Evolutionary conservation across 1,140 invertebrate genomes (phyloP), one percentile per base, ranked within the genome.

Genomic region (Ceratosolen fusciceps): DNA sequence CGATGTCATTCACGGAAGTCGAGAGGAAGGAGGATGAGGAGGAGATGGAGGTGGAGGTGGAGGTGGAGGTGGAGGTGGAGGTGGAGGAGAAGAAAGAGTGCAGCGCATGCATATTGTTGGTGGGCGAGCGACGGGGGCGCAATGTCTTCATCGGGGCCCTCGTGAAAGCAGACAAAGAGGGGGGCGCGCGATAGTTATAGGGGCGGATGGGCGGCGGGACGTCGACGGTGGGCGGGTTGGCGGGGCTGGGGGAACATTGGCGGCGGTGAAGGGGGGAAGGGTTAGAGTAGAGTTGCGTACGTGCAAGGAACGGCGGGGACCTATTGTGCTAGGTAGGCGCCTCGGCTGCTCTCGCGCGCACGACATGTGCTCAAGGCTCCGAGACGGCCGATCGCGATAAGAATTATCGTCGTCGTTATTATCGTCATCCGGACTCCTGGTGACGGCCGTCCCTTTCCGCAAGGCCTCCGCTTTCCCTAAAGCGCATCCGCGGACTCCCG

Each of bases 61-160:
- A n/a, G n/a, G n/a, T n/a, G n/a, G n/a, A n/a, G n/a, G n/a, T n/a
- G n/a, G n/a, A n/a, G n/a, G n/a, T n/a, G n/a, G n/a, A n/a, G n/a
- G n/a, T n/a, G n/a, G n/a, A n/a, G 39, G 12, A 39, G 34, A 39
- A 21, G 26, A 74, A 14, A n/a, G 34, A 74, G 39, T 21, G 37
- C 29, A 7, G 29, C 43, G 39, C 39, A 24, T 56, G 49, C 49
- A 26, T n/a, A 24, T 34, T 58, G 47, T 1, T 65, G 37, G 24
- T 29, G 49, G 21, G 29, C 34, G 72, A 12, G 19, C 31, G 39
- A n/a, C n/a, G n/a, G n/a, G n/a, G 21, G 21, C 43, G 74, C 60
- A 76, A 76, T 68, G 49, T 68, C 60, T 76, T 68, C 62, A 68
- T 74, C 54, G 34, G 29, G 49, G 19, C 29, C 43, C 39, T 70